Evolutionary conservation across 2,888 invertebrate genomes (phyloP), one percentile per base, ranked within the genome.

Genomic region (Torymus auratus): DNA sequence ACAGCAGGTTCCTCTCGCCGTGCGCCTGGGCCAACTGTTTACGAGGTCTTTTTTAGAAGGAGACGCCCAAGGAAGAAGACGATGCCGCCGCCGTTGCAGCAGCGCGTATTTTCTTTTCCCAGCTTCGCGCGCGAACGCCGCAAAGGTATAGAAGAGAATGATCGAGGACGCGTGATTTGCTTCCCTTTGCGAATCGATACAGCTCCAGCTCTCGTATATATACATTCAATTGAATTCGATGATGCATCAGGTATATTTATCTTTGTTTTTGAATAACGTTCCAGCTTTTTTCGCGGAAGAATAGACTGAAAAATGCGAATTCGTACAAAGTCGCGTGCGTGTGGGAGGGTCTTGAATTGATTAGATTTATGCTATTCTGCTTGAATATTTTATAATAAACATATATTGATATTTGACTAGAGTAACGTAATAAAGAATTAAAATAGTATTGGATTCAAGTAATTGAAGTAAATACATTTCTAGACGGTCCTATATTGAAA

Each of bases 11-110:
- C 23, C 70, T 13, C 41, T 41, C 28, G 1, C 3, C 28, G 3
- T 5, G 3, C 28, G 3, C 28, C 50, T 55, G 62, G 7, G 5
- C 62, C 56, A 64, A 77, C 64, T 77, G 41, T 70, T 70, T 77
- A 69, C 69, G 55, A 53, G 28, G 41, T 15, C 28, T 73, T 58
- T 69, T 60, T 58, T 58, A 28, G 5, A 5, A 28, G 28, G 28
- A 28, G 28, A 28, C 28, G 28, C 28, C 28, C 28, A 28, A 28
- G 28, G 28, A 28, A 28, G 28, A 28, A 28, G 28, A 28, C 28
- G 5, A 28, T 4, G 28, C 28, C 23, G 12, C 58, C n/a, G 50
- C 50, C 20, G 67, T 60, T 74, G 23, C 58, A 60, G 14, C 28
- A 28, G 28, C 28, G 28, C 11, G 13, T 56, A 41, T 65, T 56